Conservation (phyloP, 2,113 vertebrate genomes). For the Gadus macrocephalus region DNA sequence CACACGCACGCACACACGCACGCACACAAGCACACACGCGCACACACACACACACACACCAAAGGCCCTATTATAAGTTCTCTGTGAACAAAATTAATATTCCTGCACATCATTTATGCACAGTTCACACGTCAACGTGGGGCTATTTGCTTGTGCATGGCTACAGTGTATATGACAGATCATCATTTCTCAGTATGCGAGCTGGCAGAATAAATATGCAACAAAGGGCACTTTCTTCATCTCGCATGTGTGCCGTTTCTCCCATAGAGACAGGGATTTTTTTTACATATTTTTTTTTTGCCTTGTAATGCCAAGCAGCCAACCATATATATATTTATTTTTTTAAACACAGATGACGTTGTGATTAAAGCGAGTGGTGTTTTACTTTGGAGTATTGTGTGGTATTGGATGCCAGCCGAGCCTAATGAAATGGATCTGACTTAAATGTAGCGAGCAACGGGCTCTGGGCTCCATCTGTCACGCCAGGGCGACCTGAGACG, state of each 20-base stretch:
- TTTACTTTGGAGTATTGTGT: slow-evolving; percentile 23
- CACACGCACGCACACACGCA: slow-evolving; percentile 3
- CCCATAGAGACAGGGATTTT: slow-evolving; percentile 21
- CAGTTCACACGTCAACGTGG: slow-evolving; percentile 10
- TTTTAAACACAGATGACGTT: too few relatives aligned
- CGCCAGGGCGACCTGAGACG: slow-evolving; percentile 23
- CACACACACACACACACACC: too few relatives aligned
- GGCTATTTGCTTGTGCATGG: slow-evolving; percentile 22
- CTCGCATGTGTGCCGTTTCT: slow-evolving; percentile 9
- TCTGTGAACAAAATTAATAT: not conserved
- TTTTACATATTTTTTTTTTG: slow-evolving; percentile 19
- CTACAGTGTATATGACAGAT: slow-evolving; percentile 26
- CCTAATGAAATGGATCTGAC: slow-evolving; percentile 56
- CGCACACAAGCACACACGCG: too few relatives aligned
- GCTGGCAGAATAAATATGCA: slow-evolving; percentile 35
- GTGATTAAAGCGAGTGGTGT: slow-evolving; percentile 25
- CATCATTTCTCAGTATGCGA: slow-evolving; percentile 40
- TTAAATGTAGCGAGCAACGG: slow-evolving; percentile 27
- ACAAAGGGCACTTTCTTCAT: slow-evolving; percentile 49
- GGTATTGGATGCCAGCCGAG: slow-evolving; percentile 10
- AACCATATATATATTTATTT: too few relatives aligned
- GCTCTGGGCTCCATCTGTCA: slow-evolving; percentile 54
- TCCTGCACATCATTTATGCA: slow-evolving; percentile 7
- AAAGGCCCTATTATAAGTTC: too few relatives aligned
- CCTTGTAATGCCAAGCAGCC: too few relatives aligned